Base-by-base conservation (phyloP, 2,797 vertebrate genomes). In the Molossus alvarezi region DNA sequence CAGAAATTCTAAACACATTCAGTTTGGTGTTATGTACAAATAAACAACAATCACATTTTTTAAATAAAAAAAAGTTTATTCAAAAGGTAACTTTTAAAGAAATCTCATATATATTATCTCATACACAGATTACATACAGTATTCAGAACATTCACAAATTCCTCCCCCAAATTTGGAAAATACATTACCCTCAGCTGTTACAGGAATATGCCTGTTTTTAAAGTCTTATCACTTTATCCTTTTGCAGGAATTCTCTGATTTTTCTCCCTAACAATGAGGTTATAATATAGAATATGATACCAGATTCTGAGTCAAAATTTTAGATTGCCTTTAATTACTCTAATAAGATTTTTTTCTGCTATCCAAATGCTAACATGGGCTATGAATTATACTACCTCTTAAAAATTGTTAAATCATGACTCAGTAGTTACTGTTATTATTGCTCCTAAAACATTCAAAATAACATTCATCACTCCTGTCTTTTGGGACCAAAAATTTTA, bases 381-480 rank as follows among this genome's bases (percentile, higher is more conserved):
- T 0, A 95, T 71, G 45, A 94, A 96, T 87, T 94, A 18, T 37
- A 87, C 25, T 21, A 18, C 11, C 41, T 79, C 41, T 91, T 82
- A 82, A 93, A 71, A 94, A 87, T 76, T 95, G 29, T 72, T n/a
- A 92, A 48, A 1, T 79, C 64, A 83, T 75, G 72, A 93, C 64
- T 97, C 76, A 95, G 6, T 11, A 97, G 87, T 91, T 95, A 91
- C 20, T 81, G 9, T 27, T 89, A 94, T 62, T 94, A 87, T 77
- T 91, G 25, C 1, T 96, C 1, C 48, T 90, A 37, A 82, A 77
- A 13, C 72, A 58, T 29, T 88, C 80, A 69, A 8, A 20, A 81
- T 62, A 90, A 62, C 41, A 76, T 88, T 90, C 5, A 75, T 88
- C 90, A n/a, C 12, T 90, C 65, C 51, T 88, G 5, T 17, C 33